These are phyloP conservation scores for Scylla paramamosain DNA, from an alignment of 1,140 invertebrate genomes.

Conservation along the genomic window DNA sequence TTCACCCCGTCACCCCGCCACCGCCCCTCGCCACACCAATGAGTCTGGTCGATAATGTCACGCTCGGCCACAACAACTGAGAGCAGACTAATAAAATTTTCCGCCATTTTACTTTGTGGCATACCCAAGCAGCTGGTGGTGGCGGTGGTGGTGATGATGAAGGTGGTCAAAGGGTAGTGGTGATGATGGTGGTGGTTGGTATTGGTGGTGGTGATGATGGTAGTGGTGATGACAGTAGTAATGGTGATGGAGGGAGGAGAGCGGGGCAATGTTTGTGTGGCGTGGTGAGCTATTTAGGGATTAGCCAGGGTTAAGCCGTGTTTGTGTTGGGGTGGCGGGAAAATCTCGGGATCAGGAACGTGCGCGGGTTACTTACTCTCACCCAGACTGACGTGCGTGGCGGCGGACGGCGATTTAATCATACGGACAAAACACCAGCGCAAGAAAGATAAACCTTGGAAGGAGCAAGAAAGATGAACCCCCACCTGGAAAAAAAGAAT, in stretches of 20 bases:
- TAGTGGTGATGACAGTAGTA: background rate
- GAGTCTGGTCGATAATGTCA: slow-evolving; percentile 30
- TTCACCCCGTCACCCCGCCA: background rate
- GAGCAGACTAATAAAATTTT: slow-evolving; percentile 66
- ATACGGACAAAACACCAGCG: too few relatives aligned
- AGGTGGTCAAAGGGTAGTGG: background rate
- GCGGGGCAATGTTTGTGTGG: background rate
- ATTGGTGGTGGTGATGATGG: background rate
- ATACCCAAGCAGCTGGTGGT: slow-evolving; percentile 33
- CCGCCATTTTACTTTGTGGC: slow-evolving; percentile 51
- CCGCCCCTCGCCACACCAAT: background rate
- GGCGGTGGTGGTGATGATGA: background rate
- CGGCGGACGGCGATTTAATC: too few relatives aligned
- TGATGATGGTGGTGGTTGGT: background rate
- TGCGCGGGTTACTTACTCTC: too few relatives aligned
- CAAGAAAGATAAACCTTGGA: too few relatives aligned
- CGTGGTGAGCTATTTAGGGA: background rate
- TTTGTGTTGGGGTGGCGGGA: background rate
- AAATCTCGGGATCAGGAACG: background rate
- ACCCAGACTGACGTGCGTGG: too few relatives aligned
- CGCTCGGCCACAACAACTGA: slow-evolving; percentile 56
- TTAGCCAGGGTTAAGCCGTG: background rate
- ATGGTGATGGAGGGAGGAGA: background rate
- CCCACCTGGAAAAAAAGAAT: too few relatives aligned
- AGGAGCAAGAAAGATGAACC: too few relatives aligned